These are phyloP conservation scores for Enteromius fasciolatus DNA, from an alignment of 2,797 vertebrate species.

Conservation along the genomic window DNA sequence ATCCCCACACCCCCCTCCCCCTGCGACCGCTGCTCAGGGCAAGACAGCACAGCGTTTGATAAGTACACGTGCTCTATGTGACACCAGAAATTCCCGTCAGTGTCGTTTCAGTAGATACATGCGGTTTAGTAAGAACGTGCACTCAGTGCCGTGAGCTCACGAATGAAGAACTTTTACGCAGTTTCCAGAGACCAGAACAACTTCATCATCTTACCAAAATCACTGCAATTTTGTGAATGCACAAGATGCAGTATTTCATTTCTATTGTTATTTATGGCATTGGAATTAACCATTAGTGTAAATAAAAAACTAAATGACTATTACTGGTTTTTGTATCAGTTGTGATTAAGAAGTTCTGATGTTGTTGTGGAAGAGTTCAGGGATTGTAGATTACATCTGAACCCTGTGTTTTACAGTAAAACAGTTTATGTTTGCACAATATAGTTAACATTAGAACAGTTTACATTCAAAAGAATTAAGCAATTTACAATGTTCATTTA, in stretches of 20 bases:
- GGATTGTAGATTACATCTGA: background rate
- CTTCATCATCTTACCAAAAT: background rate
- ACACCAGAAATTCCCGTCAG: slow-evolving; percentile 71
- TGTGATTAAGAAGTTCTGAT: background rate
- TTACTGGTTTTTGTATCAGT: background rate
- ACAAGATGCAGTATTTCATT: background rate
- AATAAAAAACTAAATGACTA: background rate
- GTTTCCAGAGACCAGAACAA: slow-evolving; percentile 2
- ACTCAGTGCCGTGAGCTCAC: background rate
- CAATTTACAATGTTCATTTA: background rate
- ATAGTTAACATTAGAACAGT: background rate
- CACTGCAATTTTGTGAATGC: background rate
- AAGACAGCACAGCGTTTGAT: slow-evolving; percentile 75
- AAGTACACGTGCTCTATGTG: slow-evolving; percentile 75
- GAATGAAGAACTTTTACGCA: background rate
- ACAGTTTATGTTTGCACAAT: background rate
- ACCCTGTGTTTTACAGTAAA: background rate
- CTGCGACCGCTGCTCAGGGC: slow-evolving; percentile 69
- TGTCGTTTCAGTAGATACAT: slow-evolving; percentile 38
- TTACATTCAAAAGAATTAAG: background rate
- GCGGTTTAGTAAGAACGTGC: slow-evolving; percentile 18
- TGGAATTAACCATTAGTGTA: background rate
- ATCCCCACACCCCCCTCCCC: background rate
- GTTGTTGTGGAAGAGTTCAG: background rate
- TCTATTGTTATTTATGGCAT: background rate